phyloP scores from a whole-genome alignment of 2,113 vertebrate genomes.

The Eleginops maclovinus region DNA sequence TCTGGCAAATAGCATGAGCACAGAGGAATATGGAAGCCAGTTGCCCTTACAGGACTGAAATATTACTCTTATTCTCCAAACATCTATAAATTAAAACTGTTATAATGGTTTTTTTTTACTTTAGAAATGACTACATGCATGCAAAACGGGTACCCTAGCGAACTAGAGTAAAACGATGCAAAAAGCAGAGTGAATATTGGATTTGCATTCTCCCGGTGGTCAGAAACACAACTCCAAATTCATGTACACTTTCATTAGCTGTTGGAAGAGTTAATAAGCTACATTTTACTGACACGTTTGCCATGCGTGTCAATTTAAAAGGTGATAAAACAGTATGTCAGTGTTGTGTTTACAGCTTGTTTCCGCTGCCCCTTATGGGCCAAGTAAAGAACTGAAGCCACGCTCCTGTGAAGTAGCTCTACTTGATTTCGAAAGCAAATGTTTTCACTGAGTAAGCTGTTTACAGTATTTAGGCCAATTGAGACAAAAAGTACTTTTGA shows the following conservation, averaged over 20 bases:
- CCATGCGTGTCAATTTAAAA: not conserved
- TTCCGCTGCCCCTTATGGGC: not conserved
- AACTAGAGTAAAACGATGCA: no score
- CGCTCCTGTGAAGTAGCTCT: not conserved
- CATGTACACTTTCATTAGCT: not conserved
- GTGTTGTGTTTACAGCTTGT: not conserved
- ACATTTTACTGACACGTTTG: not conserved
- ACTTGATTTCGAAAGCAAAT: not conserved
- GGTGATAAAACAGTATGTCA: not conserved
- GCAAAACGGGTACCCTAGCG: no score
- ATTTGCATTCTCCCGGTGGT: not conserved
- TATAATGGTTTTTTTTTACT: no score
- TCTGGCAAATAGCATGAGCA: not conserved
- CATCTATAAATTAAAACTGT: not conserved
- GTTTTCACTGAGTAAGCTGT: conserved; percentile 13
- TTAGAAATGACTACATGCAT: no score
- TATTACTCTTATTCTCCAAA: not conserved
- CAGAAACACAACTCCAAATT: not conserved
- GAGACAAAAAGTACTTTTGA: conserved; percentile 26
- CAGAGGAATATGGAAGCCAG: not conserved
- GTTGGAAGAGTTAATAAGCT: not conserved
- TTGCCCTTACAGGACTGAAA: not conserved
- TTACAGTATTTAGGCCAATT: not conserved
- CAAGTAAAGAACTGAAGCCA: not conserved
- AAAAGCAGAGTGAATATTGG: not conserved